A percentile compares a stretch with the other conserved stretches of the same genome.
Evolutionary conservation across 2,888 invertebrate species (phyloP).

Genomic region (Rosalia funebris): DNA sequence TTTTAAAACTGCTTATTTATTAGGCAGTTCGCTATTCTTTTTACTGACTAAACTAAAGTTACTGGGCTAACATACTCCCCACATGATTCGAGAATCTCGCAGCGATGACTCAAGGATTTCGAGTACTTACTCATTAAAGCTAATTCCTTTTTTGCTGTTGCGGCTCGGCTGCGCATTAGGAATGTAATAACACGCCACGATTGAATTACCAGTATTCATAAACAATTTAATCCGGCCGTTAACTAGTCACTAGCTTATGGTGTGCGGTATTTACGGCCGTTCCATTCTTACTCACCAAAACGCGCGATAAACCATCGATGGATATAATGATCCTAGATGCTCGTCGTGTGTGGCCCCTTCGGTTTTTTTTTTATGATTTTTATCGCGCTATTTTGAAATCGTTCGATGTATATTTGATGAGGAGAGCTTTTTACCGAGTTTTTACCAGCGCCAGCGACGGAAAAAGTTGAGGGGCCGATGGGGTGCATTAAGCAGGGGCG

Average conservation of each 20-base stretch:
- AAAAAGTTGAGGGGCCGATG: no score
- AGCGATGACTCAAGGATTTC: neutral
- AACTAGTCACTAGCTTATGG: conserved; percentile 18
- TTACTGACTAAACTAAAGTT: no score
- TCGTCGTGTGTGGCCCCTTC: conserved; percentile 11
- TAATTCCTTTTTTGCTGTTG: neutral
- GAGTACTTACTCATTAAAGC: neutral
- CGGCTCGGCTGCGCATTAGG: conserved; percentile 5
- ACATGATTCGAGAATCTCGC: no score
- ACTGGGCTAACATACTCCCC: no score
- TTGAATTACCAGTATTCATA: conserved; percentile 15
- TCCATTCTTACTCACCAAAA: conserved; percentile 1
- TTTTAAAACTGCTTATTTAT: no score
- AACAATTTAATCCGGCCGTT: conserved; percentile 15
- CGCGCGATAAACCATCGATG: conserved; percentile 7
- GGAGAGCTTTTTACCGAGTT: neutral
- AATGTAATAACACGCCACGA: conserved; percentile 11
- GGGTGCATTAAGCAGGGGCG: no score
- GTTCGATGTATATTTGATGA: conserved; percentile 11
- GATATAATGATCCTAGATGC: conserved; percentile 10
- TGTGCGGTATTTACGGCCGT: conserved; percentile 1
- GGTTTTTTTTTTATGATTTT: conserved; percentile 6
- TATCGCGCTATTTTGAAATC: conserved; percentile 9
- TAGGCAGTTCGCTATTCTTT: no score
- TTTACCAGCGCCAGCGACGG: no score